Evolutionary conservation across 2,113 vertebrate genomes (phyloP).

Genomic region (Oryzias woworae): DNA sequence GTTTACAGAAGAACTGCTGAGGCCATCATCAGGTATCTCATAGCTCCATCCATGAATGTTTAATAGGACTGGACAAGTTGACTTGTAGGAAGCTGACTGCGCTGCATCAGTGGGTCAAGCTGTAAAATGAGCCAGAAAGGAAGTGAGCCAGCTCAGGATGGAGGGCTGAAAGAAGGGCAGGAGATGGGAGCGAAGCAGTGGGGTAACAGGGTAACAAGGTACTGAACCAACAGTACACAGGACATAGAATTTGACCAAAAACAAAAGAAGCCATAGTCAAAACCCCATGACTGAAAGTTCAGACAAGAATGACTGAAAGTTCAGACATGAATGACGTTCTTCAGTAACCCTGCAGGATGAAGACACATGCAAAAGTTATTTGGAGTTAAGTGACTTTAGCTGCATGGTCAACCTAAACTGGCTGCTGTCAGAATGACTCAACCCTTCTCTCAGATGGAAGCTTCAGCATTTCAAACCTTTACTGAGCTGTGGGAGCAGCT

Average conservation of each 20-base stretch:
- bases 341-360: too few species aligned
- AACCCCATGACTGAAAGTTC: background rate
- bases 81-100: constrained; percentile 64
- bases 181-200: background rate
- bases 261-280: constrained; percentile 24
- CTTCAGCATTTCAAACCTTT: too few species aligned
- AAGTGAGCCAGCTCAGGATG: constrained; percentile 58
- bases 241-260: background rate
- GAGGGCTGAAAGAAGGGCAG: constrained; percentile 3
- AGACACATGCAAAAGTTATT: too few species aligned
- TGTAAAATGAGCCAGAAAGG: constrained; percentile 75
- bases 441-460: too few species aligned
- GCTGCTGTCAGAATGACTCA: too few species aligned
- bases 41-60: constrained; percentile 75
- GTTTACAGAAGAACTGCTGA: constrained; percentile 52
- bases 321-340: too few species aligned
- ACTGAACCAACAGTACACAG: constrained; percentile 18
- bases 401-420: too few species aligned
- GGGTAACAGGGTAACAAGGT: constrained; percentile 18
- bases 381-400: too few species aligned
- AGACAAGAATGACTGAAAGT: too few species aligned
- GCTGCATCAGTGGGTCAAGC: constrained; percentile 66
- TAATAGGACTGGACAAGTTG: constrained; percentile 71
- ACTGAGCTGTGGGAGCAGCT: too few species aligned
- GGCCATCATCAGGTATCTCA: constrained; percentile 64